phyloP scores from a whole-genome alignment of 2,888 invertebrate genomes.

The Physocephala rufipes region DNA sequence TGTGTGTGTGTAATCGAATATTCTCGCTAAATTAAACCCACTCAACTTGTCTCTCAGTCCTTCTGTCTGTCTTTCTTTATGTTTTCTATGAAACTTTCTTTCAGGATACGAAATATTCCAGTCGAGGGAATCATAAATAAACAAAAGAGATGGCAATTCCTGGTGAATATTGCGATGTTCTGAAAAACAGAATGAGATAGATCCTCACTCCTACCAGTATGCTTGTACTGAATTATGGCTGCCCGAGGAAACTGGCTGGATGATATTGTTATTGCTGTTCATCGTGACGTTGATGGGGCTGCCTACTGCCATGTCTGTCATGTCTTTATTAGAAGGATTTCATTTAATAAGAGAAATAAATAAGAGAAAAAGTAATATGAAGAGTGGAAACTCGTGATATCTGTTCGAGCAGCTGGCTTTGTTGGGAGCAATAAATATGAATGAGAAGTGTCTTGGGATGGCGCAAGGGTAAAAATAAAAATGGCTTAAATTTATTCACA shows the following conservation, averaged over 20 bases:
- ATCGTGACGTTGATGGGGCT: constrained; percentile 28
- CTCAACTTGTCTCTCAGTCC: no score
- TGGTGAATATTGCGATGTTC: neutral
- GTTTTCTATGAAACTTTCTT: constrained; percentile 17
- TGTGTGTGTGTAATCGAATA: constrained; percentile 41
- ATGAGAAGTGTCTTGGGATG: no score
- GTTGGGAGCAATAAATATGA: no score
- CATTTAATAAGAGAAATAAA: constrained; percentile 32
- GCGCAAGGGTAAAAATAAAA: no score
- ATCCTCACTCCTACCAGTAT: neutral
- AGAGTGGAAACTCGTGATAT: neutral
- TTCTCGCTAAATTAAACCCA: constrained; percentile 5
- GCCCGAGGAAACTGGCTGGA: constrained; percentile 3
- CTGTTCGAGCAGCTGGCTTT: no score
- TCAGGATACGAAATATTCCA: constrained; percentile 23
- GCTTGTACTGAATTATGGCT: constrained; percentile 25
- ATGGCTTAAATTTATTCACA: no score
- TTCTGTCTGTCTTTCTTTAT: neutral
- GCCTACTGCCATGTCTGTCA: constrained; percentile 21
- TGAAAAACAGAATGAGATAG: neutral
- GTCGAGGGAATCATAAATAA: constrained; percentile 33
- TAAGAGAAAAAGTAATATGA: neutral
- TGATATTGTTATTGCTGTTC: no score
- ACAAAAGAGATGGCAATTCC: constrained; percentile 29
- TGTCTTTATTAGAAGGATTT: constrained; percentile 29